Evolutionary conservation across 2,113 vertebrate species (phyloP), one percentile per base, ranked within the genome.

Genomic region (Lampris megalopsis): DNA sequence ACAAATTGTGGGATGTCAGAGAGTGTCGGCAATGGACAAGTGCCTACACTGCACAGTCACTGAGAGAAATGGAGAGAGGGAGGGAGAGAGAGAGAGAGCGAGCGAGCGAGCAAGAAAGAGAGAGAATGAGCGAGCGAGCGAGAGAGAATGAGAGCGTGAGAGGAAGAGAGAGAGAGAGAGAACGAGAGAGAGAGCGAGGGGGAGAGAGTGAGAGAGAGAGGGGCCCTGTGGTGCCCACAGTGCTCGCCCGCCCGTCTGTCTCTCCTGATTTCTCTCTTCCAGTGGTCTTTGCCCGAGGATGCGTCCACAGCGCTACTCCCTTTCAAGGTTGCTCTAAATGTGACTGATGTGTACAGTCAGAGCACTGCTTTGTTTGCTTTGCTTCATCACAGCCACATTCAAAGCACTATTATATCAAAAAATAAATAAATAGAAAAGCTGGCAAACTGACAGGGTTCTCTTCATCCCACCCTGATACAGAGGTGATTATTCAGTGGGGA

Each of bases 321-420:
- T 89, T 88, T 89, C 92, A 91, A 91, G 89, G 89, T 92, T 91
- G 84, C 86, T 86, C 90, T 88, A 91, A 91, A 93, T 89, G 89
- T 90, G 91, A 93, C 84, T 75, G 91, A 92, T 90, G 88, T 84
- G 70, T 71, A 68, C 82, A 71, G 81, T 82, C 79, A 71, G 38
- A 41, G 9, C 60, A 78, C 71, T 76, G 86, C 87, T 92, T 84
- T 79, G 83, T 90, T 87, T 84, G 86, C 83, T 76, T 76, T 83
- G 71, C 79, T 72, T 80, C 71, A 68, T 77, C 36, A 52, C 77
- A 35, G 73, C 75, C 73, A 80, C 73, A 79, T 88, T 81, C 73
- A 82, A 82, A 81, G 74, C 75, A 80, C 77, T 73, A 85, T 82
- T 76, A 41, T 56, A 71, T 49, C 48, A 2, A 85, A 83, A 87